These are phyloP conservation scores for Thamnophis sirtalis DNA, from an alignment of 2,113 vertebrate genomes.

Conservation along the genomic window DNA sequence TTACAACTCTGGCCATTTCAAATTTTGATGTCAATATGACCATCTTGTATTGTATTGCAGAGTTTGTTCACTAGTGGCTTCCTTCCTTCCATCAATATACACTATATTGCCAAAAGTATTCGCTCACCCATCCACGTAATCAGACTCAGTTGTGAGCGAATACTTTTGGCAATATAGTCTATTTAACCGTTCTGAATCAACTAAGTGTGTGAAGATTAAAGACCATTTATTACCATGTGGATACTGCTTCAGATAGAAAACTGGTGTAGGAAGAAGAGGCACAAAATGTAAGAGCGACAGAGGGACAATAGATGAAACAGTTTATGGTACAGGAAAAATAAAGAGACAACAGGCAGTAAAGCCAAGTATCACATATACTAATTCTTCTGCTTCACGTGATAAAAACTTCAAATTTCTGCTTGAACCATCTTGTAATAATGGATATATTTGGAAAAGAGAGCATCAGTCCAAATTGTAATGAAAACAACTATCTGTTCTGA, in stretches of 20 bases:
- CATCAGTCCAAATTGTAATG: background rate
- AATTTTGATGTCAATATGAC: background rate
- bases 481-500: background rate
- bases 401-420: background rate
- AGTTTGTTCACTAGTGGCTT: background rate
- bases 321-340: background rate
- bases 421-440: background rate
- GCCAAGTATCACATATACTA: background rate
- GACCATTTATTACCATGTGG: background rate
- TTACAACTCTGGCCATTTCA: background rate
- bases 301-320: background rate
- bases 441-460: background rate
- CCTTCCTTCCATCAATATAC: background rate
- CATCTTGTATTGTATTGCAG: background rate
- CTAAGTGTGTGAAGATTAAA: background rate
- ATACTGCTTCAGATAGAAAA: background rate
- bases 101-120: no score
- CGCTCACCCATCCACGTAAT: no score
- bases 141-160: no score
- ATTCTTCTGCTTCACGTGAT: background rate
- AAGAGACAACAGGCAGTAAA: background rate
- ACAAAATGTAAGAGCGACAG: background rate
- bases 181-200: background rate
- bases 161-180: no score
- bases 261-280: background rate